A percentile compares a stretch with the other conserved stretches of the same genome.
Evolutionary conservation across 2,113 vertebrate genomes (phyloP).

Genomic region (Chloebia gouldiae): DNA sequence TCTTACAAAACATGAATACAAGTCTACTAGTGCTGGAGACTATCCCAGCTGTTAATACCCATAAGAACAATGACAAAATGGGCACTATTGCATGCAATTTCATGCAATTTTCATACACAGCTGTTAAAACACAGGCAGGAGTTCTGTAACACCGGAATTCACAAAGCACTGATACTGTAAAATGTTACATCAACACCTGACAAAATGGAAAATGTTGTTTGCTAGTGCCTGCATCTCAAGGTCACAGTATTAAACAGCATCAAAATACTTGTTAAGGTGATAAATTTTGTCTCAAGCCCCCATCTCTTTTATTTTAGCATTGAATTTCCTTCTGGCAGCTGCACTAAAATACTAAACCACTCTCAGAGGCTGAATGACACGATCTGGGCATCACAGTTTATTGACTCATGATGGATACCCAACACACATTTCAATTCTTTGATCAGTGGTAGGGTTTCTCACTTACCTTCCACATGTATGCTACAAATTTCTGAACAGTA

Average conservation of each 20-base stretch:
- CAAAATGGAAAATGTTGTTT: not conserved
- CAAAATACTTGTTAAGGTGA: not conserved
- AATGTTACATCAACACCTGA: not conserved
- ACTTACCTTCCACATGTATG: not conserved
- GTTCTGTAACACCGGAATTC: not conserved
- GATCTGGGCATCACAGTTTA: not conserved
- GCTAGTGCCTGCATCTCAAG: not conserved
- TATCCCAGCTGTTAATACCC: not conserved
- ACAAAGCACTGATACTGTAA: not conserved
- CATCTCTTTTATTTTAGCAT: not conserved
- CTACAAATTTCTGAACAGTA: not conserved
- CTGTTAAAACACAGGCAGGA: not conserved
- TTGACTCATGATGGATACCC: not conserved
- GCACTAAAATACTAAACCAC: not conserved
- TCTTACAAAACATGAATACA: not conserved
- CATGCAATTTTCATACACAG: not conserved
- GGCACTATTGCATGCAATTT: not conserved
- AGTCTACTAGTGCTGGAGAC: not conserved
- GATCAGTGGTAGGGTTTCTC: constrained; percentile 11
- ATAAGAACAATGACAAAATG: not conserved
- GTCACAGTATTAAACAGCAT: not conserved
- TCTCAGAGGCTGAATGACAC: not conserved
- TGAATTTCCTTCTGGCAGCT: constrained; percentile 30
- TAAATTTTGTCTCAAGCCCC: not conserved
- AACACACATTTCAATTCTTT: not conserved